phyloP scores from a whole-genome alignment of 2,113 vertebrate species.

The Gopherus evgoodei region DNA sequence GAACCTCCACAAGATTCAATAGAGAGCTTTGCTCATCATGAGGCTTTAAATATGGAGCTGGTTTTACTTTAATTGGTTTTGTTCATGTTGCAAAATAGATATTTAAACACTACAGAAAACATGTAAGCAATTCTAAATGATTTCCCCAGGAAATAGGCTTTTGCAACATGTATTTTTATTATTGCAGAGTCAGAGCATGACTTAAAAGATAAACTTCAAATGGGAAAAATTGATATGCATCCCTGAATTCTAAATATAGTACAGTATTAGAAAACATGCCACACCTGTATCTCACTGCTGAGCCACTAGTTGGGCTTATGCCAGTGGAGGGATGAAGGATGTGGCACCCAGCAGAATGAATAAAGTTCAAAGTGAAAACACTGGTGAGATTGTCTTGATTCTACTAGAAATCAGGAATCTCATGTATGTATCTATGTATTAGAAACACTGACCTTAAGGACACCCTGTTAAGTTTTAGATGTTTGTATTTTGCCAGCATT shows the following conservation, averaged over 20 bases:
- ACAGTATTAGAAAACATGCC: not conserved
- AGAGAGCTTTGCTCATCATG: not conserved
- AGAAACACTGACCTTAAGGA: not conserved
- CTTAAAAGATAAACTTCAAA: not conserved
- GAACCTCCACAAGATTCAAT: not conserved
- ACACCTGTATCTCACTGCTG: not conserved
- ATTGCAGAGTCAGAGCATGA: not conserved
- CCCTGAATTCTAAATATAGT: not conserved
- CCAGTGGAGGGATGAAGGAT: too few species aligned
- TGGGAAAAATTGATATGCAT: not conserved
- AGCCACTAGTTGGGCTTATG: not conserved
- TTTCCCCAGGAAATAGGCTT: not conserved
- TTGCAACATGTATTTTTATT: not conserved
- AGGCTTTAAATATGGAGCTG: not conserved
- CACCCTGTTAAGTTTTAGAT: not conserved
- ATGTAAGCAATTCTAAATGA: not conserved
- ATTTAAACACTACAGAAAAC: not conserved
- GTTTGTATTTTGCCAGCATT: not conserved
- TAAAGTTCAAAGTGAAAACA: too few species aligned
- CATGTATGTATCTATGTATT: not conserved
- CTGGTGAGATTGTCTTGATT: not conserved
- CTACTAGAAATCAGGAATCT: fast-evolving
- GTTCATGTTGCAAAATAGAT: not conserved
- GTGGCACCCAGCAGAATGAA: too few species aligned
- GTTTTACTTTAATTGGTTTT: not conserved